Evolutionary conservation across 2,113 vertebrate species (phyloP).

Genomic region (Pseudorhombus dupliciocellatus): DNA sequence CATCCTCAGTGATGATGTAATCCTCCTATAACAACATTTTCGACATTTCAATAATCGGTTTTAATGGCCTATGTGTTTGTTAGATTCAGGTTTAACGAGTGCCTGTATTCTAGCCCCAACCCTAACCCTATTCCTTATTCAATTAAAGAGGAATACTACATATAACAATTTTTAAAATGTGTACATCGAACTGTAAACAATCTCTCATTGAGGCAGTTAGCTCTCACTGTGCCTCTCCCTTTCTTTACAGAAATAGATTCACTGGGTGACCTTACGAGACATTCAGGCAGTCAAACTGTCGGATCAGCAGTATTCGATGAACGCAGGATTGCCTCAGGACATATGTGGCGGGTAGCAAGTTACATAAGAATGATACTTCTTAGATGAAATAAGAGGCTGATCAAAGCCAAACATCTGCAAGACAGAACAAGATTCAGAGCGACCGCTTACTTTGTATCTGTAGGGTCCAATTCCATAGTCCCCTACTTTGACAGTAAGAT

Average conservation of each 20-base stretch:
- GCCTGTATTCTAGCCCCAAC: no score
- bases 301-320: conserved; percentile 61
- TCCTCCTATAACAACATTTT: conserved; percentile 85
- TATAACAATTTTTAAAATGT: no score
- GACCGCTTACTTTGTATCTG: conserved; percentile 89
- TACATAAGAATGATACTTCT: conserved; percentile 33
- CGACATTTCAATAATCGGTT: not conserved
- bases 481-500: conserved; percentile 96
- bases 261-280: conserved; percentile 65
- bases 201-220: not conserved
- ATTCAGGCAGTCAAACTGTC: conserved; percentile 60
- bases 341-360: conserved; percentile 38
- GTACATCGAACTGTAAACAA: conserved; percentile 3
- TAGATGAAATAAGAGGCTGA: conserved; percentile 9
- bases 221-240: conserved; percentile 29
- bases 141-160: no score
- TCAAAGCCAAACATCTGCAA: conserved; percentile 31
- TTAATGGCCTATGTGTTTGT: not conserved
- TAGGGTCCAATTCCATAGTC: conserved; percentile 95
- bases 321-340: conserved; percentile 36
- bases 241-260: conserved; percentile 67
- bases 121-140: no score
- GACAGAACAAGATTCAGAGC: not conserved
- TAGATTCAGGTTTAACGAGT: not conserved
- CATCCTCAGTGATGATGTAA: conserved; percentile 94